Conservation (phyloP, 2,113 vertebrate species). For the Gavialis gangeticus region DNA sequence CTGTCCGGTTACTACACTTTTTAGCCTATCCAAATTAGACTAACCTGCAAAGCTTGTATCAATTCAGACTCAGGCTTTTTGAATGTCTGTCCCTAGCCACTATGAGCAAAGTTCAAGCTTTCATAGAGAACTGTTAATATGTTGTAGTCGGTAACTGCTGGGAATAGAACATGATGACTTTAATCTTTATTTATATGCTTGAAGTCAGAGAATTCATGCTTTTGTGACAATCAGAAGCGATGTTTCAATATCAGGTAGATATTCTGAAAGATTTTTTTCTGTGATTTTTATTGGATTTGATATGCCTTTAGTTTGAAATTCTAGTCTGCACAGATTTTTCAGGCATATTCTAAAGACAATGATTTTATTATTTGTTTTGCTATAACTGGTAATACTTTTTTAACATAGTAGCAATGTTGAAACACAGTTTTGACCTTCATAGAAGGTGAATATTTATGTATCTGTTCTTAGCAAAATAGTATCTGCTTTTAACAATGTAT, state of each 20-base stretch:
- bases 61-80: too few relatives aligned
- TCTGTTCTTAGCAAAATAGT: too few relatives aligned
- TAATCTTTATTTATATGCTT: background rate
- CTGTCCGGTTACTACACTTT: too few relatives aligned
- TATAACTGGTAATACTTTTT: too few relatives aligned
- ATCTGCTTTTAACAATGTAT: too few relatives aligned
- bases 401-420: too few relatives aligned
- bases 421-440: too few relatives aligned
- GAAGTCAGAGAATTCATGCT: background rate
- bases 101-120: background rate
- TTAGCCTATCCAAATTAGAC: too few relatives aligned
- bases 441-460: too few relatives aligned
- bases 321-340: background rate
- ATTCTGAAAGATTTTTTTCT: background rate
- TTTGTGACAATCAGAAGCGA: background rate
- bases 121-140: background rate
- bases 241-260: background rate
- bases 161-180: background rate
- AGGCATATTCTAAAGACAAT: background rate
- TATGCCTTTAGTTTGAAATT: background rate
- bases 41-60: too few relatives aligned
- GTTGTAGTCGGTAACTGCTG: background rate
- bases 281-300: background rate
- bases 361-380: background rate
- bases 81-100: too few relatives aligned